phyloP scores from a whole-genome alignment of 2,113 vertebrate genomes.

The Pterocles burchelli region DNA sequence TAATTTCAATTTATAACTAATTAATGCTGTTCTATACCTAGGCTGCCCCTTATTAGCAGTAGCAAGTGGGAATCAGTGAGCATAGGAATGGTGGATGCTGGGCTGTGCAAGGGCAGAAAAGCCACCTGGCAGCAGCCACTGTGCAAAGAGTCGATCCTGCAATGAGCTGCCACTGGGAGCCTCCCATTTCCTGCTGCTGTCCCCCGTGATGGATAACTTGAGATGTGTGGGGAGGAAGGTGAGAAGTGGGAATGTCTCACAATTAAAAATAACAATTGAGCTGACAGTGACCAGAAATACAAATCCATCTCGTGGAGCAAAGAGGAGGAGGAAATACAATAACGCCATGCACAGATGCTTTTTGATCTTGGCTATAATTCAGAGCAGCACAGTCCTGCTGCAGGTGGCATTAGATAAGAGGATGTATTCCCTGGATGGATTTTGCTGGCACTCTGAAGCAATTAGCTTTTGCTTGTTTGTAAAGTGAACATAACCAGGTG shows the following conservation, averaged over 20 bases:
- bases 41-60: slow-evolving; percentile 42
- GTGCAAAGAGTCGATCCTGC: background rate
- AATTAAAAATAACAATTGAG: background rate
- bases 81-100: background rate
- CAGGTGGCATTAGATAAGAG: slow-evolving; percentile 70
- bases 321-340: background rate
- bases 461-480: slow-evolving; percentile 76
- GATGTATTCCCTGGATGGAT: slow-evolving; percentile 49
- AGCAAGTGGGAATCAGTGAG: background rate
- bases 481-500: slow-evolving; percentile 70
- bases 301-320: background rate
- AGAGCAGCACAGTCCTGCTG: slow-evolving; percentile 21
- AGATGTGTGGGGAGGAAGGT: background rate
- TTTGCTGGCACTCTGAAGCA: slow-evolving; percentile 66
- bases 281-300: slow-evolving; percentile 26
- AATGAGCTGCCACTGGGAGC: background rate
- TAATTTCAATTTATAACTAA: slow-evolving; percentile 72
- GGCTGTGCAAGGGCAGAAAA: background rate
- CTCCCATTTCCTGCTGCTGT: background rate
- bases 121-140: background rate
- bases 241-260: background rate
- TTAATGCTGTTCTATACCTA: slow-evolving; percentile 50
- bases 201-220: rapidly evolving
- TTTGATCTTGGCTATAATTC: slow-evolving; percentile 71
- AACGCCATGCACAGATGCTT: slow-evolving; percentile 48